These are phyloP conservation scores for Acromyrmex heyeri DNA, from an alignment of 1,140 invertebrate genomes.

Conservation along the genomic window DNA sequence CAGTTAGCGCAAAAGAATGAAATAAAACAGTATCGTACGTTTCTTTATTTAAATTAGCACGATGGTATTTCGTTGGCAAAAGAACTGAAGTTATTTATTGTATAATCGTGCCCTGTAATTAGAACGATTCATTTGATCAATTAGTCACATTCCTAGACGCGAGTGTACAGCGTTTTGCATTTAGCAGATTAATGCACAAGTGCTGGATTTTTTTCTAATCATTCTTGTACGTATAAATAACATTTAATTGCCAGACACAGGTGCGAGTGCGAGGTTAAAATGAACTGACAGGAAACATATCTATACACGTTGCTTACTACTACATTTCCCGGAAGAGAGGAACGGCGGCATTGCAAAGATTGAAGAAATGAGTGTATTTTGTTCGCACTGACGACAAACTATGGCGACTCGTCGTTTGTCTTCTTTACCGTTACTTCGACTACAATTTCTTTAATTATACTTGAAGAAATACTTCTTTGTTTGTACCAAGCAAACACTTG, in stretches of 20 bases:
- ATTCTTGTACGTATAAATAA: constrained; percentile 57
- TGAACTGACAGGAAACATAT: constrained; percentile 47
- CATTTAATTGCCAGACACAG: constrained; percentile 51
- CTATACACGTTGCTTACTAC: constrained; percentile 21
- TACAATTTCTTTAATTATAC: constrained; percentile 68
- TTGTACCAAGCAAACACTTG: constrained; percentile 1
- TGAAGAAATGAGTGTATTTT: constrained; percentile 47
- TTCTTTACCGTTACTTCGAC: constrained; percentile 48
- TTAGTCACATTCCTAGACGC: constrained; percentile 42
- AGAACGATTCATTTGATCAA: constrained; percentile 45
- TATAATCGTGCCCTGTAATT: constrained; percentile 52
- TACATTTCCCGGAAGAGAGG: background rate
- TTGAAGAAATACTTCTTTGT: constrained; percentile 3
- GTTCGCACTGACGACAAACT: constrained; percentile 11
- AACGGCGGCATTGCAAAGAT: constrained; percentile 42
- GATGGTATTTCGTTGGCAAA: background rate
- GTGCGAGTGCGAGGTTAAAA: constrained; percentile 56
- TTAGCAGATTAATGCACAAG: constrained; percentile 38
- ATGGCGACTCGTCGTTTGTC: constrained; percentile 19
- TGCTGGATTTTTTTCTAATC: constrained; percentile 19
- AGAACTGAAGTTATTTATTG: constrained; percentile 28
- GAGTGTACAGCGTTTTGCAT: constrained; percentile 19
- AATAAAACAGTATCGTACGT: constrained; percentile 25
- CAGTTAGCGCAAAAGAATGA: background rate
- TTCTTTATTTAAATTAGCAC: constrained; percentile 40